Evolutionary conservation across 2,113 vertebrate genomes (phyloP), one percentile per base, ranked within the genome.

Genomic region (Coregonus clupeaformis): DNA sequence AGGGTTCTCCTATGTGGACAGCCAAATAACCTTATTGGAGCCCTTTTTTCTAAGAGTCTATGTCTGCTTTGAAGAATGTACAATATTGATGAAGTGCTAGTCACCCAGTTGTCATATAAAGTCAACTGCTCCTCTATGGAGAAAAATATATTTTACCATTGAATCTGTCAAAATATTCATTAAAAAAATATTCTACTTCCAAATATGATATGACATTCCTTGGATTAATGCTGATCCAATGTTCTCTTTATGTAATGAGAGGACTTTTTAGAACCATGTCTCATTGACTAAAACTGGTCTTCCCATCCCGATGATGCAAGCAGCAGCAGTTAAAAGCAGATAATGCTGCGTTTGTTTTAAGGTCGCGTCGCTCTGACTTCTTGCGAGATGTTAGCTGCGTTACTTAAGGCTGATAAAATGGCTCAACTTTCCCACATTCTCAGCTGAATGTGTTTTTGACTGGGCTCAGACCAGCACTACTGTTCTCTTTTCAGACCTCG

Each of bases 381-480:
- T 22, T 73, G 7, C 25, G 29, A 42, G 47, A 68, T 52, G 71
- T 69, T 69, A 77, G 72, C 68, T 71, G 47, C 6, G 3, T 13
- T 83, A 76, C 82, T 67, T 65, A 36, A 78, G 45, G 63, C 57
- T 75, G 69, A 42, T 79, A 73, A 84, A 88, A 75, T 82, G 74
- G 74, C 77, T 79, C 76, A 29, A 80, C 74, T 73, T 85, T 88
- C 85, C 86, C 88, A 86, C 85, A 87, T 81, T 83, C 47, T 76
- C 71, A 73, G 76, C 30, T 71, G 36, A 82, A 80, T 84, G 65
- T 75, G 64, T 77, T 71, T 82, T 74, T 77, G 4, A 36, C 69
- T 69, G 60, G n/a, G 72, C 62, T 20, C 73, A 75, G 75, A 72
- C 70, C 7, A 80, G 27, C 82, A 27, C 3, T 52, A 52, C 81